Evolutionary conservation across 2,888 invertebrate species (phyloP).

Genomic region (Philaethria dido): DNA sequence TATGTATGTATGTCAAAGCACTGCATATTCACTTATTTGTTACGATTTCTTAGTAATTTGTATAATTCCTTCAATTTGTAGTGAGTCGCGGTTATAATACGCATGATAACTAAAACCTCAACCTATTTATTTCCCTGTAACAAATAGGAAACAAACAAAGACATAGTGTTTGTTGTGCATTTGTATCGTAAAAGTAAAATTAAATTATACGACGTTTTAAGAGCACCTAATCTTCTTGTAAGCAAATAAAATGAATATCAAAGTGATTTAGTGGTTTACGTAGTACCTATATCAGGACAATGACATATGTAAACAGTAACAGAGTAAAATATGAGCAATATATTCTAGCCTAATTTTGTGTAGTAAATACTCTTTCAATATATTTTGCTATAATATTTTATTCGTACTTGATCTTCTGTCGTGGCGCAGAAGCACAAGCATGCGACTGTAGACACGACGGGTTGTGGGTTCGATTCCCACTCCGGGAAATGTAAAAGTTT

Average conservation of each 20-base stretch:
- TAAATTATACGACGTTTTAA: slow-evolving; percentile 11
- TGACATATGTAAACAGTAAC: slow-evolving; percentile 1
- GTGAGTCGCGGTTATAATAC: not conserved
- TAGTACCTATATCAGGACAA: slow-evolving; percentile 7
- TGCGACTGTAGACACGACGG: too few relatives aligned
- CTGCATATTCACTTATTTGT: too few relatives aligned
- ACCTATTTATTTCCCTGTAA: slow-evolving; percentile 14
- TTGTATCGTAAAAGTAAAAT: slow-evolving; percentile 17
- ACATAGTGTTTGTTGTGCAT: not conserved
- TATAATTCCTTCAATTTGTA: slow-evolving; percentile 17
- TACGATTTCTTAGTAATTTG: slow-evolving; percentile 8
- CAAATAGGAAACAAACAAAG: slow-evolving; percentile 7
- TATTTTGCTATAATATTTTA: too few relatives aligned
- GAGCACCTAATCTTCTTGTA: slow-evolving; percentile 14
- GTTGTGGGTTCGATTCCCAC: too few relatives aligned
- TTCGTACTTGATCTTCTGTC: too few relatives aligned
- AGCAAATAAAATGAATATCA: slow-evolving; percentile 18
- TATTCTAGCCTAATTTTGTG: not conserved
- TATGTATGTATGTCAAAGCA: too few relatives aligned
- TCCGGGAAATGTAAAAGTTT: too few relatives aligned
- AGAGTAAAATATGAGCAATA: not conserved
- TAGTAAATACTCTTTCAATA: too few relatives aligned
- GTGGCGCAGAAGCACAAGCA: too few relatives aligned
- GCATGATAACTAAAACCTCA: slow-evolving; percentile 5
- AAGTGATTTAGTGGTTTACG: slow-evolving; percentile 15